These are phyloP conservation scores for Cylindroiulus punctatus DNA, from an alignment of 2,888 invertebrate genomes.

Conservation along the genomic window DNA sequence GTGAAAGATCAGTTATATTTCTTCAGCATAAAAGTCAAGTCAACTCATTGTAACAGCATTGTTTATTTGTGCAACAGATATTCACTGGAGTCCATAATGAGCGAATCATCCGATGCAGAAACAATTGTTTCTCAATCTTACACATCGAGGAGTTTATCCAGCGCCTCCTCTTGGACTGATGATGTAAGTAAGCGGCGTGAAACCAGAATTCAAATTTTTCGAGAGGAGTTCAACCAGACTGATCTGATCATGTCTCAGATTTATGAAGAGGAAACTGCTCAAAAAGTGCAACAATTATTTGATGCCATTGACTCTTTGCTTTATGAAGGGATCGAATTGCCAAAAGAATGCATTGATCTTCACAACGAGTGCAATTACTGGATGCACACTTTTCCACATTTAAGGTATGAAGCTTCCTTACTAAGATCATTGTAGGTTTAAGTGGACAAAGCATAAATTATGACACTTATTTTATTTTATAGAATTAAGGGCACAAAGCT, in stretches of 20 bases:
- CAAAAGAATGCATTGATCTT: constrained; percentile 26
- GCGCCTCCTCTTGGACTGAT: constrained; percentile 47
- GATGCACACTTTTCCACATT: constrained; percentile 42
- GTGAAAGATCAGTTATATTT: neutral
- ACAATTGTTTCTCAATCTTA: constrained; percentile 12
- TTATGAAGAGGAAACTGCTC: constrained; percentile 32
- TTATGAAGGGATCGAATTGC: constrained; percentile 23
- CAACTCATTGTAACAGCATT: neutral
- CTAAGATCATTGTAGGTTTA: neutral
- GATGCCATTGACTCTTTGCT: constrained; percentile 42
- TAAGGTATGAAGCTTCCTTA: neutral
- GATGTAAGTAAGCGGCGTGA: constrained; percentile 31
- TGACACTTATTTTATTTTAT: neutral
- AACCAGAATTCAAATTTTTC: neutral
- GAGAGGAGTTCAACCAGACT: neutral
- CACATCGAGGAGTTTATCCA: constrained; percentile 26
- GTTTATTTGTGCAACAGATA: neutral
- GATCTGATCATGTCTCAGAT: neutral
- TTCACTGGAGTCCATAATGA: neutral
- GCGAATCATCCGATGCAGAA: constrained; percentile 40
- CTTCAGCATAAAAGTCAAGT: neutral
- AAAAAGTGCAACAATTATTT: constrained; percentile 44
- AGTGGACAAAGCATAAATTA: neutral
- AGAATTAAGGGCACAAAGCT: constrained; percentile 40
- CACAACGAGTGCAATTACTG: constrained; percentile 36